These are phyloP conservation scores for Cataglyphis cursor DNA, from an alignment of 2,888 invertebrate genomes.

Conservation along the genomic window DNA sequence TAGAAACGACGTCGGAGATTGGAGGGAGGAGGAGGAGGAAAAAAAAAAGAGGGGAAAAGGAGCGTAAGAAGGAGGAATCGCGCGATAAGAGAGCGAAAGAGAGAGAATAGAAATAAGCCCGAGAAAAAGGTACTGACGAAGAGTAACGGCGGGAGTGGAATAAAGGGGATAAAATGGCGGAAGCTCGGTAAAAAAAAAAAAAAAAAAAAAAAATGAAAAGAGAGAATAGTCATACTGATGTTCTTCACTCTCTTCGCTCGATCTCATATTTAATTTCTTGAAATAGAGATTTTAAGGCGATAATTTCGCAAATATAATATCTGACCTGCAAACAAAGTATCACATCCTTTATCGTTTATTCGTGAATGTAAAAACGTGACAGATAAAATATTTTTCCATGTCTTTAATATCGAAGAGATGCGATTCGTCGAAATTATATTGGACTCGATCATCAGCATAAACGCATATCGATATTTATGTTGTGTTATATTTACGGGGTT, in stretches of 20 bases:
- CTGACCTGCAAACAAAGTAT: conserved; percentile 4
- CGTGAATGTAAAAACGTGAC: neutral
- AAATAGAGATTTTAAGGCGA: conserved; percentile 26
- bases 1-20: conserved; percentile 54
- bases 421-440: neutral
- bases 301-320: conserved; percentile 11
- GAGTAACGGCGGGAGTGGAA: conserved; percentile 10
- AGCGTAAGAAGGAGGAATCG: conserved; percentile 32
- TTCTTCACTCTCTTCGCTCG: neutral
- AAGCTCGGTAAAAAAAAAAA: conserved; percentile 6
- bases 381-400: too few relatives aligned
- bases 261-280: conserved; percentile 10
- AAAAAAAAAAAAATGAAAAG: neutral
- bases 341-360: neutral
- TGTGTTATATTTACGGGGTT: neutral
- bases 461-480: neutral
- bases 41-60: conserved; percentile 40
- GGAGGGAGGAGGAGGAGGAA: conserved; percentile 5
- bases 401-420: neutral
- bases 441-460: too few relatives aligned
- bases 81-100: conserved; percentile 17
- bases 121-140: conserved; percentile 5
- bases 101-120: conserved; percentile 30
- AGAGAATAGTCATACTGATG: conserved; percentile 12
- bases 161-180: conserved; percentile 38